A percentile compares a stretch with the other conserved stretches of the same genome.
Conservation (phyloP, 2,888 invertebrate species). For the Calameuta filiformis region DNA sequence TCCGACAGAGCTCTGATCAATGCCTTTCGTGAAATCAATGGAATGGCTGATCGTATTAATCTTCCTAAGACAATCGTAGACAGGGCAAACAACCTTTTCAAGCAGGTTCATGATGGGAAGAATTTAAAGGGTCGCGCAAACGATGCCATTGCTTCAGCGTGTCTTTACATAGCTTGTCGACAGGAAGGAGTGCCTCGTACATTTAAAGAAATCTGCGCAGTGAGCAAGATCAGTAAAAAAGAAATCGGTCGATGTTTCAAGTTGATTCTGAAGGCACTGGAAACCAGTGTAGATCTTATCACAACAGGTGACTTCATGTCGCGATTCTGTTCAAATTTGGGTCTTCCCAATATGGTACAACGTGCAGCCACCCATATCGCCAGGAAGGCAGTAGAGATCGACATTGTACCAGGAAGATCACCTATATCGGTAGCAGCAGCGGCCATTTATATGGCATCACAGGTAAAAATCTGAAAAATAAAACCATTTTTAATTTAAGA, state of each 20-base stretch:
- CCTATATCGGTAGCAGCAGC: slow-evolving; percentile 99
- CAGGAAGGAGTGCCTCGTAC: slow-evolving; percentile 99
- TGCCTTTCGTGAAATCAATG: slow-evolving; percentile 96
- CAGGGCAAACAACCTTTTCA: slow-evolving; percentile 95
- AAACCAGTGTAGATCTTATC: slow-evolving; percentile 96
- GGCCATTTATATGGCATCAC: slow-evolving; percentile 99
- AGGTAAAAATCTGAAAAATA: slow-evolving; percentile 68
- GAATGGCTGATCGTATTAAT: slow-evolving; percentile 98
- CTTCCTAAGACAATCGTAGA: slow-evolving; percentile 97
- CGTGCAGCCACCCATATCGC: slow-evolving; percentile 97
- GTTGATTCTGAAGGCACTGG: slow-evolving; percentile 92
- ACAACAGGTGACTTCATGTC: slow-evolving; percentile 99
- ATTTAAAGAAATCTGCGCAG: slow-evolving; percentile 99
- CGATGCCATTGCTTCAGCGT: slow-evolving; percentile 98
- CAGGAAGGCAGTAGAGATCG: slow-evolving; percentile 94
- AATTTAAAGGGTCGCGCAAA: slow-evolving; percentile 95
- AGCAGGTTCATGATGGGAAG: slow-evolving; percentile 98
- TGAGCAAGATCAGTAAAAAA: slow-evolving; percentile 98
- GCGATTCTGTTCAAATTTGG: slow-evolving; percentile 95
- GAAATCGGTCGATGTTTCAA: slow-evolving; percentile 99
- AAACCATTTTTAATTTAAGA: slow-evolving; percentile 1
- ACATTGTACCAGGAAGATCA: slow-evolving; percentile 96
- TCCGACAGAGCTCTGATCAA: slow-evolving; percentile 95
- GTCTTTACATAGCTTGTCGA: slow-evolving; percentile 97
- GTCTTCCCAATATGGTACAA: slow-evolving; percentile 89